phyloP scores from a whole-genome alignment of 1,140 invertebrate genomes.

The Orussus abietinus region DNA sequence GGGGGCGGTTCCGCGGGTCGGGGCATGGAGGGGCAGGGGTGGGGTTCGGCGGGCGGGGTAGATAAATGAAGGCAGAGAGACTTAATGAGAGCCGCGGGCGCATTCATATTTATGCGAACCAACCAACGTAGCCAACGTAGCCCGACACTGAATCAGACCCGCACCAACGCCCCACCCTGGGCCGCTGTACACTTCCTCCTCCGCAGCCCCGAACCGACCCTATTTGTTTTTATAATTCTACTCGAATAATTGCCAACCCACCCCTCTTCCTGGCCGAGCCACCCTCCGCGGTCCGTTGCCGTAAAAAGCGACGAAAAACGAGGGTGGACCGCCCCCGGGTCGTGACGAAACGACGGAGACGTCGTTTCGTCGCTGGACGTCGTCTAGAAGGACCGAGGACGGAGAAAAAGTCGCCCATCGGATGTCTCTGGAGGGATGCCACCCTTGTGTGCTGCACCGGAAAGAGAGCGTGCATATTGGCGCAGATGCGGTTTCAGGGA shows the following conservation, averaged over 20 bases:
- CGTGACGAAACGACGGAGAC: no score
- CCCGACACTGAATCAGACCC: slow-evolving; percentile 32
- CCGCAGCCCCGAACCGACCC: slow-evolving; percentile 20
- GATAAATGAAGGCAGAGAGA: slow-evolving; percentile 31
- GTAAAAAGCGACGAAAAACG: no score
- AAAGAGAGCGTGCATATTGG: no score
- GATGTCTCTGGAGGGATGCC: no score
- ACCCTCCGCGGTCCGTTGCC: no score
- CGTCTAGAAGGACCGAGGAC: no score
- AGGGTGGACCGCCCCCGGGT: no score
- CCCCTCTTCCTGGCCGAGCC: no score
- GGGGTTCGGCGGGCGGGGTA: slow-evolving; percentile 9
- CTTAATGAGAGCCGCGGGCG: slow-evolving; percentile 44
- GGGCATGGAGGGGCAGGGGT: slow-evolving; percentile 13
- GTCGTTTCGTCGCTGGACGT: no score
- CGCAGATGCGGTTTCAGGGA: no score
- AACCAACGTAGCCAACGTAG: slow-evolving; percentile 25
- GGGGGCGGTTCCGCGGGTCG: slow-evolving; percentile 8
- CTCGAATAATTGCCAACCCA: slow-evolving; percentile 36
- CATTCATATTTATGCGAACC: slow-evolving; percentile 45
- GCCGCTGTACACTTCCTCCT: slow-evolving; percentile 8
- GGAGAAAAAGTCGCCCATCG: no score
- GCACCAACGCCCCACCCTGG: slow-evolving; percentile 18
- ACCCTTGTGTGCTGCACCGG: no score
- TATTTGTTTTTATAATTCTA: slow-evolving; percentile 45